Conservation (phyloP, 2,888 invertebrate genomes). For the Habrosyne pyritoides region DNA sequence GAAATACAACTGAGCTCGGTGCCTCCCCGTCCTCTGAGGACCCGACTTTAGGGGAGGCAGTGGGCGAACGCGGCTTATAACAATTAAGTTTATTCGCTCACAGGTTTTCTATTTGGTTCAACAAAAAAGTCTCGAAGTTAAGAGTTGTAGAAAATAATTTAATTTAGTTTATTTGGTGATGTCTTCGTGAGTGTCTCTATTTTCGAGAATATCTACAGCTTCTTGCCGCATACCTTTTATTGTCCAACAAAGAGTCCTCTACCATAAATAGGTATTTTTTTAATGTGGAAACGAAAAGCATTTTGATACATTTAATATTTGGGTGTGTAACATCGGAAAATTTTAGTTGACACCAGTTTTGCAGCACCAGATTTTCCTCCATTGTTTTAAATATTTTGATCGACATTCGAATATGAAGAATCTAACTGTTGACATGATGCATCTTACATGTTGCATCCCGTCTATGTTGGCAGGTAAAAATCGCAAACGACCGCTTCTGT, state of each 20-base stretch:
- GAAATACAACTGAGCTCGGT: conserved; percentile 73
- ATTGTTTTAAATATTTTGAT: not conserved
- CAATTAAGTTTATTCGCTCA: conserved; percentile 81
- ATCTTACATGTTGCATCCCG: not conserved
- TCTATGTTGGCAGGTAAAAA: conserved; percentile 47
- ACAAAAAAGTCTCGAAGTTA: conserved; percentile 46
- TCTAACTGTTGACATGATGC: not conserved
- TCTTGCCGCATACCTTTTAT: not conserved
- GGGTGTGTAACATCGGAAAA: no score
- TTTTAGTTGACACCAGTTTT: no score
- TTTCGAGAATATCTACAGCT: not conserved
- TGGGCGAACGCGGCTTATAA: conserved; percentile 77
- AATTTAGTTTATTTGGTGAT: conserved; percentile 26
- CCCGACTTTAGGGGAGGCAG: conserved; percentile 60
- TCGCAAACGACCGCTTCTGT: conserved; percentile 56
- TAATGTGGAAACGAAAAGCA: no score
- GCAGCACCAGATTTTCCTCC: no score
- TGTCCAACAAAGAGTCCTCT: not conserved
- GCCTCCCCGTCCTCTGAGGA: conserved; percentile 54
- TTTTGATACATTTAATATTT: no score
- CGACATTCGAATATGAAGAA: not conserved
- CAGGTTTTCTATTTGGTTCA: conserved; percentile 67
- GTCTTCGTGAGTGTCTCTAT: conserved; percentile 10
- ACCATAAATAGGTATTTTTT: no score
- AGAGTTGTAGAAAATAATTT: conserved; percentile 38